A percentile compares a stretch with the other conserved stretches of the same genome.
Evolutionary conservation across 2,113 vertebrate genomes (phyloP).

Genomic region (Varanus salvator): DNA sequence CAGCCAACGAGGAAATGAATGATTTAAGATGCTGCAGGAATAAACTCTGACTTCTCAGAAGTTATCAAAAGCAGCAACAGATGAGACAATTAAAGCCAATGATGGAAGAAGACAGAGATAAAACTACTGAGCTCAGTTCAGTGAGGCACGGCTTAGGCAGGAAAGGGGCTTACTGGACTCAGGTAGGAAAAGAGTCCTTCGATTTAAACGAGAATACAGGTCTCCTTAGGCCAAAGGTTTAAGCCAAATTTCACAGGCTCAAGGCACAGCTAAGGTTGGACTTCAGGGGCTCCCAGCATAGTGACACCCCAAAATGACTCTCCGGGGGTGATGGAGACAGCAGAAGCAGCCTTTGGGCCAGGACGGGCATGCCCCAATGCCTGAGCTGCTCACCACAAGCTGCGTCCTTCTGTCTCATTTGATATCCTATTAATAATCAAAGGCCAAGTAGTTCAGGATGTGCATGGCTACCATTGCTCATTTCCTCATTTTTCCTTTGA

Average conservation of each 20-base stretch:
- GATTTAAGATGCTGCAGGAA: conserved; percentile 58
- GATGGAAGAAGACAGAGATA: conserved; percentile 33
- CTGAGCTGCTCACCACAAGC: too few species aligned
- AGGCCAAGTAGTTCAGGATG: too few species aligned
- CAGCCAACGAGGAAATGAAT: conserved; percentile 69
- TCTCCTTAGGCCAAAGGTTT: background rate
- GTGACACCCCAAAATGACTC: too few species aligned
- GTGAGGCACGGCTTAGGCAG: background rate
- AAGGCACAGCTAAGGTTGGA: too few species aligned
- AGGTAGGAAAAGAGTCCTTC: background rate
- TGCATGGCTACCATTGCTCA: too few species aligned
- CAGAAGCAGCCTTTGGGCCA: too few species aligned
- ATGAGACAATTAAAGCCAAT: conserved; percentile 49
- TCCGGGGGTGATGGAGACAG: too few species aligned
- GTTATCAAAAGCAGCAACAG: conserved; percentile 50
- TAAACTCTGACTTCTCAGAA: conserved; percentile 52
- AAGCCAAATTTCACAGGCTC: background rate
- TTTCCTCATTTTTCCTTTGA: too few species aligned
- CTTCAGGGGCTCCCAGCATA: too few species aligned
- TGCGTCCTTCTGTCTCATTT: too few species aligned
- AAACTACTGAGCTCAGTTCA: conserved; percentile 40
- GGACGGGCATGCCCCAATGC: too few species aligned
- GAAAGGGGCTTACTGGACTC: conserved; percentile 18
- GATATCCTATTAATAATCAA: too few species aligned
- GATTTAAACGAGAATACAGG: background rate